Percentiles rank a stretch among this genome's conserved stretches.
phyloP scores from a whole-genome alignment of 2,113 vertebrate species.

The Zingel zingel region DNA sequence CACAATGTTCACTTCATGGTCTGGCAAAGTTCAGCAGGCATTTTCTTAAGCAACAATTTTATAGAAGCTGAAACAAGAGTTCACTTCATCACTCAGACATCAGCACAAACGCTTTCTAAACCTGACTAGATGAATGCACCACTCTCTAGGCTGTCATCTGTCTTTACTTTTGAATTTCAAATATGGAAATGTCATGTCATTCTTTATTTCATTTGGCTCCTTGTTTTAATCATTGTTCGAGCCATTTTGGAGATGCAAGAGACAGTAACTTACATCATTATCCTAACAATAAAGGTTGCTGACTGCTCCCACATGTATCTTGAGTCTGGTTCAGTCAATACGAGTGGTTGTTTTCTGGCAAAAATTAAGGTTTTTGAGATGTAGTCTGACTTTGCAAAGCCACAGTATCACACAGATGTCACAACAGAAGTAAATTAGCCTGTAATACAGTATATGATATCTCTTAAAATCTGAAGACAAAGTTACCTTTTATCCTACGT shows the following conservation, averaged over 20 bases:
- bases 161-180: neutral
- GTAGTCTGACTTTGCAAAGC: neutral
- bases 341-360: neutral
- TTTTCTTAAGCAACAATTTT: neutral
- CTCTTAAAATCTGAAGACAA: neutral
- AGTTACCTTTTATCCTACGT: neutral
- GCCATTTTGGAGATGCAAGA: too few relatives aligned
- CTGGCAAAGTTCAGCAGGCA: neutral
- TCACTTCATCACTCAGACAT: neutral
- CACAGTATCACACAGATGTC: neutral
- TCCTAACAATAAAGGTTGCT: neutral
- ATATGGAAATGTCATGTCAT: neutral
- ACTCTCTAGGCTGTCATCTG: neutral
- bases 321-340: neutral
- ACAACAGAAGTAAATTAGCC: neutral
- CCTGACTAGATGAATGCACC: neutral
- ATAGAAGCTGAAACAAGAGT: neutral
- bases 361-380: too few relatives aligned
- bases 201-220: neutral
- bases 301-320: neutral
- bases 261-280: neutral
- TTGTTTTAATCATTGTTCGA: too few relatives aligned
- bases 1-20: neutral
- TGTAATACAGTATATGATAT: neutral
- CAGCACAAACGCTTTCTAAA: neutral